A percentile compares a stretch with the other conserved stretches of the same genome.
These are phyloP conservation scores for Orientallactaga sibirica DNA, from an alignment of 2,797 vertebrate genomes.

Conservation along the genomic window DNA sequence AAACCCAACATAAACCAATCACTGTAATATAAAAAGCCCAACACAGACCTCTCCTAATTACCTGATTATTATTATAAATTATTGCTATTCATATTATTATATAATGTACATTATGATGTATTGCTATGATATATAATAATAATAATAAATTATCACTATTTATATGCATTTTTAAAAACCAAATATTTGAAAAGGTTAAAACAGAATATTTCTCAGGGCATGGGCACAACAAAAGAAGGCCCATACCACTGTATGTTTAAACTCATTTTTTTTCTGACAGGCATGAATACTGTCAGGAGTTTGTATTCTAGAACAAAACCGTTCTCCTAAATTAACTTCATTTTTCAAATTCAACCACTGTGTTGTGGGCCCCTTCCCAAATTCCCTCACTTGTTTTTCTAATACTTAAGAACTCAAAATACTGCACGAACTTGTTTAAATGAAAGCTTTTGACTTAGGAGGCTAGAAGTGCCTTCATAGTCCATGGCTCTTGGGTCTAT, in stretches of 20 bases:
- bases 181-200: conserved; percentile 55
- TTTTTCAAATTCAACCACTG: conserved; percentile 58
- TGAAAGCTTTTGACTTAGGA: conserved; percentile 52
- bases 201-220: background rate
- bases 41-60: background rate
- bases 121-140: too few species aligned
- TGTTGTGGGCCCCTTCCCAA: conserved; percentile 35
- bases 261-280: conserved; percentile 64
- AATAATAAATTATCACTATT: too few species aligned
- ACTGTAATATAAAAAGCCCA: background rate
- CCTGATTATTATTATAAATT: background rate
- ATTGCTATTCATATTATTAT: background rate
- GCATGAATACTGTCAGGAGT: conserved; percentile 14
- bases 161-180: background rate
- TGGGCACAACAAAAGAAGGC: conserved; percentile 36
- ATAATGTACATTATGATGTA: too few species aligned
- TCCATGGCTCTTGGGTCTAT: background rate
- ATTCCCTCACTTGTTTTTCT: conserved; percentile 62
- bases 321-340: conserved; percentile 59
- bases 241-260: conserved; percentile 13
- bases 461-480: background rate
- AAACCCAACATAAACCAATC: conserved; percentile 33
- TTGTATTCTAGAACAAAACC: conserved; percentile 49
- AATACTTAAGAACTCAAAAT: conserved; percentile 55
- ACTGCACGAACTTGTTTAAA: conserved; percentile 57